Base-by-base conservation (phyloP, 2,888 invertebrate species). In the Chorisops tibialis region DNA sequence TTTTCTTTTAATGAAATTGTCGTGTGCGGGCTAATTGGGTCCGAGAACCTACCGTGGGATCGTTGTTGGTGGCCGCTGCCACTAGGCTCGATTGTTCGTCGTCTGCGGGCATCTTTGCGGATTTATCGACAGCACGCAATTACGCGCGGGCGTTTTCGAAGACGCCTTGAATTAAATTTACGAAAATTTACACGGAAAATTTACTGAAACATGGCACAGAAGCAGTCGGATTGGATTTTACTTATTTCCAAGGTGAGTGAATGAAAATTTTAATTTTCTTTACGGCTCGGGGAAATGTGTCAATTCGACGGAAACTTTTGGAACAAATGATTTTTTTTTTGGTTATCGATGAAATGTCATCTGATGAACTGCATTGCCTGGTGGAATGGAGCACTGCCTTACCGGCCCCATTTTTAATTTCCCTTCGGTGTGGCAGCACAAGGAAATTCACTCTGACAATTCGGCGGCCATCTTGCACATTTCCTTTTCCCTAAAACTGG, bases 401-500 rank as follows among this genome's bases (percentile, higher is more conserved):
- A n/a, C n/a, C n/a, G n/a, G n/a, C n/a, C n/a, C n/a, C n/a, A n/a
- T n/a, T n/a, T n/a, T n/a, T n/a, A n/a, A n/a, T n/a, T n/a, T 7
- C 30, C 30, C 30, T 30, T 30, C 30, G 30, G 9, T 30, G 30
- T 30, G 30, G 30, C 30, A 30, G 30, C 2, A 30, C 30, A 1
- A 43, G 56, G 56, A 56, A 54, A 56, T 45, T 56, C 9, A 24
- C 18, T 56, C 35, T 56, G 56, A 56, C 56, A 30, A 30, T 37
- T 49, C 59, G 19, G 62, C 67, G 66, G 68, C 69, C 71, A 70
- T 71, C 62, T 69, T 69, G 66, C 35, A 68, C 68, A 69, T 68
- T 65, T 73, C 71, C 69, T 70, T 76, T 75, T 74, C 70, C 68
- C 66, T 69, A 71, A 72, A 72, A 72, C 69, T 71, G 69, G 70